These are phyloP conservation scores for Acanthornis magna DNA, from an alignment of 2,797 vertebrate species.

Conservation along the genomic window DNA sequence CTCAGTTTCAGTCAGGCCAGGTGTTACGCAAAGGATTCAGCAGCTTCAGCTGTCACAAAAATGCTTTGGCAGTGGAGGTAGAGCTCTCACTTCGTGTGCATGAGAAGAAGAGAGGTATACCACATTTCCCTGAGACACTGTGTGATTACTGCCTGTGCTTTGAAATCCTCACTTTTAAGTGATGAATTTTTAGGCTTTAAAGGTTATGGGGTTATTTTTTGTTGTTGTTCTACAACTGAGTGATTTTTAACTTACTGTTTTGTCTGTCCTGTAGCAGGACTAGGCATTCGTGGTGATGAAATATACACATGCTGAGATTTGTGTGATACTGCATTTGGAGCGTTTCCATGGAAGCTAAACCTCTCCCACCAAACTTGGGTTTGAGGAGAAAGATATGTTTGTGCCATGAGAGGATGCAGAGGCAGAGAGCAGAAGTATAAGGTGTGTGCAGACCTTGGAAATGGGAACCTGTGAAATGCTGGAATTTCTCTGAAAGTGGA, in stretches of 20 bases:
- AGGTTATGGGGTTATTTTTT: not conserved
- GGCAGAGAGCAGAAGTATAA: not conserved
- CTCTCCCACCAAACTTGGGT: not conserved
- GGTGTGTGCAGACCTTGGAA: not conserved
- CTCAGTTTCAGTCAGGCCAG: not conserved
- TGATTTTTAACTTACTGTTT: not conserved
- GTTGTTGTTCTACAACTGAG: not conserved
- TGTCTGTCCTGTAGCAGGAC: not conserved
- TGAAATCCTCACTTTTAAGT: not conserved
- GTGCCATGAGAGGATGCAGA: not conserved
- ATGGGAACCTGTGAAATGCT: not conserved
- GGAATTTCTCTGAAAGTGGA: not conserved
- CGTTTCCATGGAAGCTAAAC: not conserved
- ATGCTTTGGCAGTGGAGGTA: not conserved
- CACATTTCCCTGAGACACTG: not conserved
- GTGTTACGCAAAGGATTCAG: not conserved
- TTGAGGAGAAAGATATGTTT: not conserved
- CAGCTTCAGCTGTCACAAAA: not conserved
- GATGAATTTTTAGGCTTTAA: not conserved
- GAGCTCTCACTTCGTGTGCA: not conserved
- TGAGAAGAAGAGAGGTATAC: not conserved
- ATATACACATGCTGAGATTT: accelerated
- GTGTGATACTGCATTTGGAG: not conserved
- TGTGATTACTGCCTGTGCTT: not conserved
- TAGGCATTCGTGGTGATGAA: not conserved